Percentiles rank a stretch among this genome's conserved stretches.
Conservation (phyloP, 2,888 invertebrate species). For the Platycheirus albimanus region DNA sequence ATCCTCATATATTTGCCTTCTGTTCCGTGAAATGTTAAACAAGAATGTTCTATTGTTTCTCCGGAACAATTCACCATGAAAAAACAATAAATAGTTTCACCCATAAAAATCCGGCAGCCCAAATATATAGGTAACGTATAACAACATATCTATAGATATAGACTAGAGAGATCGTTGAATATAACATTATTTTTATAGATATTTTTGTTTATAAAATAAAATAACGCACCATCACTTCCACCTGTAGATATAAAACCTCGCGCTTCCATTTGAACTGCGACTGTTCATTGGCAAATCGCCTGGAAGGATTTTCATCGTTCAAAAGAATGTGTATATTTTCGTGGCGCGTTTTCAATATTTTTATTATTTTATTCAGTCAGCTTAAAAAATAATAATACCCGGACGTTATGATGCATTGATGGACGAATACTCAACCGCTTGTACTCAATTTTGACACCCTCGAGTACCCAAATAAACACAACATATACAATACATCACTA, state of each 20-base stretch:
- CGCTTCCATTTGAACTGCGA: slow-evolving; percentile 66
- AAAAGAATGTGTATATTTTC: slow-evolving; percentile 32
- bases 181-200: too few relatives aligned
- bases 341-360: slow-evolving; percentile 35
- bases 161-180: not conserved
- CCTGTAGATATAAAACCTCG: slow-evolving; percentile 68
- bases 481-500: not conserved
- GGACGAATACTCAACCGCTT: slow-evolving; percentile 64
- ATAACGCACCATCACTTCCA: slow-evolving; percentile 49
- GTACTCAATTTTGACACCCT: slow-evolving; percentile 70
- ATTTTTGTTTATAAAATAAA: slow-evolving; percentile 31
- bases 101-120: slow-evolving; percentile 45
- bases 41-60: slow-evolving; percentile 64
- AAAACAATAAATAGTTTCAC: slow-evolving; percentile 69
- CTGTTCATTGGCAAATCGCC: slow-evolving; percentile 69
- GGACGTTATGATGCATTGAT: slow-evolving; percentile 33
- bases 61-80: slow-evolving; percentile 69
- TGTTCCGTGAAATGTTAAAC: slow-evolving; percentile 24
- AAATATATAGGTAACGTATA: slow-evolving; percentile 16
- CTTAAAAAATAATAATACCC: slow-evolving; percentile 23
- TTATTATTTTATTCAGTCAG: slow-evolving; percentile 42
- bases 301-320: slow-evolving; percentile 68
- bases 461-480: slow-evolving; percentile 57
- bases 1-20: slow-evolving; percentile 4
- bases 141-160: too few relatives aligned